Conservation (phyloP, 2,113 vertebrate species). For the Cairina moschata region DNA sequence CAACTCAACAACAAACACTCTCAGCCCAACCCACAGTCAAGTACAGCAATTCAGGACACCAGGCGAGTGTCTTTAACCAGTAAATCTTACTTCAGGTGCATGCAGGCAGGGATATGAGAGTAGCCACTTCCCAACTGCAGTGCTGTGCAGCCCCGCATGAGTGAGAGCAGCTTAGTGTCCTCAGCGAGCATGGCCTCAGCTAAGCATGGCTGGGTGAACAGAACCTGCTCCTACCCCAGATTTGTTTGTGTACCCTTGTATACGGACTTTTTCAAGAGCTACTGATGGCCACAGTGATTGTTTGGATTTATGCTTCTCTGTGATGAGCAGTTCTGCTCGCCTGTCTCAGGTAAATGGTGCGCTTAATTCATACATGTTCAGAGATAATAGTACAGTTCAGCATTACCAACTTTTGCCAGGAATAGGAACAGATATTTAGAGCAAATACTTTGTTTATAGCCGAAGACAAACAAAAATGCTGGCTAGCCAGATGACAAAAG, state of each 20-base stretch:
- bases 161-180: fast-evolving
- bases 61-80: not conserved
- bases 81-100: not conserved
- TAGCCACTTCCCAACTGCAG: not conserved
- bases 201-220: not conserved
- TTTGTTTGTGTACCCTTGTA: fast-evolving
- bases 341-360: not conserved
- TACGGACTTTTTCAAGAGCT: not conserved
- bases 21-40: not conserved
- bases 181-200: not conserved
- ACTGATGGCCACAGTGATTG: not conserved
- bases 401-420: not conserved
- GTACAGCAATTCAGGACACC: not conserved
- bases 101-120: not conserved
- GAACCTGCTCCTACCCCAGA: not conserved
- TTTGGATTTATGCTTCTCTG: not conserved
- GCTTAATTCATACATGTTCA: not conserved
- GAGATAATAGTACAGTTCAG: not conserved
- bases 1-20: not conserved
- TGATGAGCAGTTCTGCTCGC: not conserved
- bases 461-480: not conserved
- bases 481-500: not conserved
- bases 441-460: not conserved
- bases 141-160: not conserved
- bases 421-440: not conserved